phyloP scores from a whole-genome alignment of 2,113 vertebrate species.

The Vanacampus margaritifer region DNA sequence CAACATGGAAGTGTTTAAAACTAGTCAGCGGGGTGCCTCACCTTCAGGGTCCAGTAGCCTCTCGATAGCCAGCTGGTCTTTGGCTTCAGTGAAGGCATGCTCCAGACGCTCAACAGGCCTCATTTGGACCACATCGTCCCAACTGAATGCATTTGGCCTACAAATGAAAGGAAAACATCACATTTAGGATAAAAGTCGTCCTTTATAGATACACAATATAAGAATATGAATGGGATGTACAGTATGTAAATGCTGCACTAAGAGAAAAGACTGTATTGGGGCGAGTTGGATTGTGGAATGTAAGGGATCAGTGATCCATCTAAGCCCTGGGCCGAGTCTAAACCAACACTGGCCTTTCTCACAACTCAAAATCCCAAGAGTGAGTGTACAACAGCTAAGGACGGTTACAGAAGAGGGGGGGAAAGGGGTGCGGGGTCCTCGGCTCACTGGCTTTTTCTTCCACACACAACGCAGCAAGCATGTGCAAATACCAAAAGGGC shows the following conservation, averaged over 20 bases:
- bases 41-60: conserved; percentile 95
- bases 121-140: conserved; percentile 81
- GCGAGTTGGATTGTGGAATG: conserved; percentile 51
- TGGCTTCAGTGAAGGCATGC: conserved; percentile 88
- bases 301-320: conserved; percentile 58
- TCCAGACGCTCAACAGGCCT: conserved; percentile 82
- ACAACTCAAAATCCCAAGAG: conserved; percentile 31
- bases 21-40: background rate
- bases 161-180: conserved; percentile 20
- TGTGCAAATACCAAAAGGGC: conserved; percentile 52
- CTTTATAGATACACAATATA: background rate
- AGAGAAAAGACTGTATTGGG: conserved; percentile 22
- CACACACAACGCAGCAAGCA: conserved; percentile 23
- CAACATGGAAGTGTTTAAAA: background rate
- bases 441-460: conserved; percentile 9
- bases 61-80: conserved; percentile 86
- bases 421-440: background rate
- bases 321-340: conserved; percentile 56
- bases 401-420: conserved; percentile 35
- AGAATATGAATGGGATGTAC: background rate
- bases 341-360: conserved; percentile 62
- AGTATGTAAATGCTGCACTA: background rate
- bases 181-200: background rate
- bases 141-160: conserved; percentile 86
- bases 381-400: conserved; percentile 21